phyloP scores from a whole-genome alignment of 1,140 invertebrate genomes.

The Maniola jurtina region DNA sequence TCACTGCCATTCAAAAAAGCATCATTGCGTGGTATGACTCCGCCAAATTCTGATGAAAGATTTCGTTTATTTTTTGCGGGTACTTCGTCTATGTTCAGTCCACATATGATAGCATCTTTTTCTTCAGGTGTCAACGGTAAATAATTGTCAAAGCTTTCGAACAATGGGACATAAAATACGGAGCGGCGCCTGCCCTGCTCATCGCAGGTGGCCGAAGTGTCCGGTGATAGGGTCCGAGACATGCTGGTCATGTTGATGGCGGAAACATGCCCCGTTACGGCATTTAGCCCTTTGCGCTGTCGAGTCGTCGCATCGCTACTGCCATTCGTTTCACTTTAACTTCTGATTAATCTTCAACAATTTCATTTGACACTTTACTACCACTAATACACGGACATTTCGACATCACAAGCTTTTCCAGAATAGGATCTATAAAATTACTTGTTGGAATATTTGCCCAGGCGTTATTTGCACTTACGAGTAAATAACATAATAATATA shows the following conservation, averaged over 20 bases:
- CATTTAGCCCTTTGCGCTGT: constrained; percentile 41
- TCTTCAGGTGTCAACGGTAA: constrained; percentile 69
- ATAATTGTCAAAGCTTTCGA: constrained; percentile 77
- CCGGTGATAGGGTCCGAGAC: constrained; percentile 56
- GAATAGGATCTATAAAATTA: constrained; percentile 7
- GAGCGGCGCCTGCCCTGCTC: constrained; percentile 77
- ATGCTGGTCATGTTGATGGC: constrained; percentile 47
- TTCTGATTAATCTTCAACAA: constrained; percentile 36
- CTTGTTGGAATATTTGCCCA: constrained; percentile 40
- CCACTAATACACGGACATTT: constrained; percentile 25
- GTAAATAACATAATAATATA: not conserved
- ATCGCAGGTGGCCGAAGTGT: constrained; percentile 54
- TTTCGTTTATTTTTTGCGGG: constrained; percentile 59
- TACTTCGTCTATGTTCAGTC: constrained; percentile 46
- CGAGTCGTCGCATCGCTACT: constrained; percentile 50
- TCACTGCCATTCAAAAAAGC: constrained; percentile 68
- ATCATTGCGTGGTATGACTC: constrained; percentile 54
- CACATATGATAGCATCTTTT: constrained; percentile 69
- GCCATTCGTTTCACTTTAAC: constrained; percentile 57
- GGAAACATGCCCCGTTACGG: constrained; percentile 67
- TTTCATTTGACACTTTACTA: constrained; percentile 45
- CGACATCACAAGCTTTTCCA: constrained; percentile 1
- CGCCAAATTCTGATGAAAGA: constrained; percentile 47
- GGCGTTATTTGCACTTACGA: not conserved
- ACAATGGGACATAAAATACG: constrained; percentile 81